Base-by-base conservation (phyloP, 1,140 invertebrate species). In the Platyscapa corneri region DNA sequence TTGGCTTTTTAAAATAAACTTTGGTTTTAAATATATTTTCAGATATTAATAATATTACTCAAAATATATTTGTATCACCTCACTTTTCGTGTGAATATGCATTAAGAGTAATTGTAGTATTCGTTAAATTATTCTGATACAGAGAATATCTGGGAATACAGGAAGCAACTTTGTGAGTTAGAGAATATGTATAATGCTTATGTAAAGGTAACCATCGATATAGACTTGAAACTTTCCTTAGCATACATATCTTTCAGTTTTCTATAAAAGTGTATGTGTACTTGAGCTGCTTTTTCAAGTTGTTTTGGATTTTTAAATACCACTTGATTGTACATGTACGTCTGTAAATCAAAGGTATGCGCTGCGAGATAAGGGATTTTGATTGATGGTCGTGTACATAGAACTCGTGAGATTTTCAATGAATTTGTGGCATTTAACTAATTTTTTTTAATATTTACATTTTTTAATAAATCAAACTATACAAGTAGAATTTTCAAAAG, bases 271-370 rank as follows among this genome's bases (percentile, higher is more conserved):
- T 67, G 7, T 67, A 16, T 34, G 8, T 32, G 10, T 34, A 32
- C 16, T 67, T 34, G 18, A 67, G 14, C 20, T 30, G 30, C 20
- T 18, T 75, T 12, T 75, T 23, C 8, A 30, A 46, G 49, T 46
- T 49, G 42, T 75, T 75, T 49, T 49, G 46, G 42, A n/a, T 75
- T 75, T 75, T 75, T 75, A 75, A 75, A 75, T 75, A 3, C 74
- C 37, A 49, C 39, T n/a, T 46, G 74, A 75, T 14, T 75, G 10
- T 30, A 53, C 49, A 30, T 39, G 27, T 16, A 39, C 14, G 30
- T 75, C 23, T 75, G 2, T 10, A 39, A 46, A 75, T 75, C 74
- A 75, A 18, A 30, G 42, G 42, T 5, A 75, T 49, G 42, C 74
- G 6, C 27, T 75, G 10, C 37, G 74, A n/a, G n/a, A 75, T 75